Evolutionary conservation across 2,113 vertebrate genomes (phyloP), one percentile per base, ranked within the genome.

Genomic region (Catharus minimus): DNA sequence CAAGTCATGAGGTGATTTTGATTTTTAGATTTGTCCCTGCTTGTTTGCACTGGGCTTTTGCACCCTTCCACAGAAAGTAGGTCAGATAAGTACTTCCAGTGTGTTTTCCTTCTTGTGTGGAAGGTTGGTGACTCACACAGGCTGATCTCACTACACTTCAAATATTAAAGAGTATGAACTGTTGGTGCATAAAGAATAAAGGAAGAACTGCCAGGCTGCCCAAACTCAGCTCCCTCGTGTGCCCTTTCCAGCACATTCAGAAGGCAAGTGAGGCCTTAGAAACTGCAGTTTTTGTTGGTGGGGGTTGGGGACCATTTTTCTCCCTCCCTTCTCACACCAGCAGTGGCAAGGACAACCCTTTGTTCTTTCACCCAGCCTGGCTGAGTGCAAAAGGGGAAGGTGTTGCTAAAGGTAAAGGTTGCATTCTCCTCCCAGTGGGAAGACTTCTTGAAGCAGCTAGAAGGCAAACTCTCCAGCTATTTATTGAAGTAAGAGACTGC

Each of bases 1-100:
- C 33, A 67, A 21, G 10, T 57, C 89, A 76, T 65, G 57, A 84
- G 62, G 58, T 65, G 86, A 82, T 68, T 26, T 6, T 57, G 74
- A 85, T 58, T 92, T 93, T 86, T 50, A 86, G 64, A 74, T 93
- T 55, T 89, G 91, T 33, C 58, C 75, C 67, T 87, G 81, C 87
- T 87, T 92, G 93, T 73, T 61, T 87, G 78, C 87, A 55, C 71
- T 50, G 62, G 55, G 87, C 74, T 89, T 90, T 79, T 76, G 69
- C 78, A 82, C 47, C 77, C 67, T 76, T 30, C 58, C 71, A 65
- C 2, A 1, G 57, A 89, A 92, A 92, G 81, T 8, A 76, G 89
- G 93, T 72, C 81, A 81, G 78, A 15, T 60, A 76, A 87, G 46
- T 47, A 61, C 74, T 92, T 93, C 89, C 93, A 46, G 3, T 64